Percentiles rank a stretch among this genome's conserved stretches.
These are phyloP conservation scores for Drosophila neotestacea DNA, from an alignment of 2,888 invertebrate genomes.

Conservation along the genomic window DNA sequence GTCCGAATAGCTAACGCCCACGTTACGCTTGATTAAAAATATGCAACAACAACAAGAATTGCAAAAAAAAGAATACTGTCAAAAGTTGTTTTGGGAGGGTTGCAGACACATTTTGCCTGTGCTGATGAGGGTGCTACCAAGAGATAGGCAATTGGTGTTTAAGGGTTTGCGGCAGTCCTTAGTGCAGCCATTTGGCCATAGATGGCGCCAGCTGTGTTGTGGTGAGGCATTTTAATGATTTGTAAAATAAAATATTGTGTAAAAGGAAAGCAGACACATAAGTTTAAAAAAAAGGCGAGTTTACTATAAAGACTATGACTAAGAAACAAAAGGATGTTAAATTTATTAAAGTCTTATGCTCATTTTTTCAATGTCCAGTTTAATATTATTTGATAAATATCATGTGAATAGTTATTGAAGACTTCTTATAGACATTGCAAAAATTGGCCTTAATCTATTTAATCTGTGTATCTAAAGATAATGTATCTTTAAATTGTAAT, in stretches of 20 bases:
- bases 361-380: no score
- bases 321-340: not conserved
- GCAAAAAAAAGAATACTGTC: conserved; percentile 32
- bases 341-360: no score
- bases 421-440: no score
- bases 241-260: not conserved
- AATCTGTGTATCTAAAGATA: no score
- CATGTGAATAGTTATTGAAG: no score
- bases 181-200: conserved; percentile 26
- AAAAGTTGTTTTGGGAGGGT: conserved; percentile 42
- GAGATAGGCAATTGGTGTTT: conserved; percentile 32
- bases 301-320: not conserved
- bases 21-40: conserved; percentile 70
- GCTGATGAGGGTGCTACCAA: conserved; percentile 48
- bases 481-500: no score
- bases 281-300: no score
- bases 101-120: conserved; percentile 51
- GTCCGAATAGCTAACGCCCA: conserved; percentile 53
- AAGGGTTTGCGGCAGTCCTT: conserved; percentile 23
- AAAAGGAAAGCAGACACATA: not conserved
- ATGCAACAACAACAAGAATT: conserved; percentile 48
- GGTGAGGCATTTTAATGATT: not conserved
- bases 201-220: conserved; percentile 56
- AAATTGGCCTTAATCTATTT: no score
- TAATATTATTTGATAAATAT: no score